These are phyloP conservation scores for Seriola rivoliana DNA, from an alignment of 2,113 vertebrate species.

Conservation along the genomic window DNA sequence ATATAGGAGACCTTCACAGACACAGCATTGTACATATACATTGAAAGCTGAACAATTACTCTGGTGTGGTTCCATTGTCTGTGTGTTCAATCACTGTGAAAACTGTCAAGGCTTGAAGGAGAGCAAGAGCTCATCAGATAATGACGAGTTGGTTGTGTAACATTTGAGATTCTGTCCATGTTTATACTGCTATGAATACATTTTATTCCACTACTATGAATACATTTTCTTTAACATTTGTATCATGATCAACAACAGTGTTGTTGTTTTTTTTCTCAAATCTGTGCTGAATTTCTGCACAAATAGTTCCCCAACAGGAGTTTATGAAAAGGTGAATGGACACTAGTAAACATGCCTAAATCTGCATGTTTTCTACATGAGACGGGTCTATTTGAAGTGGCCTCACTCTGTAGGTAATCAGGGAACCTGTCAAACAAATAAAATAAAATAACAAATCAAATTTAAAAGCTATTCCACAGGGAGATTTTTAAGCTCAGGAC, in stretches of 20 bases:
- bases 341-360: background rate
- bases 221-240: background rate
- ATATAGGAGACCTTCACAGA: background rate
- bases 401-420: background rate
- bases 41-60: background rate
- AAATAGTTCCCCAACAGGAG: too few relatives aligned
- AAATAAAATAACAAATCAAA: background rate
- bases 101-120: conserved; percentile 2
- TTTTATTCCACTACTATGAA: background rate
- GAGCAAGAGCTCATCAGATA: background rate
- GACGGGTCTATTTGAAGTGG: too few relatives aligned
- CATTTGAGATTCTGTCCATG: background rate
- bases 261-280: too few relatives aligned
- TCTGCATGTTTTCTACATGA: background rate
- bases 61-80: background rate
- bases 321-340: background rate
- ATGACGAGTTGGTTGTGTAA: background rate
- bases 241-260: background rate
- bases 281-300: too few relatives aligned
- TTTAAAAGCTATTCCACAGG: background rate
- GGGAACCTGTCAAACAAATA: background rate
- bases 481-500: background rate
- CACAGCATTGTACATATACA: background rate
- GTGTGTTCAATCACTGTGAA: background rate
- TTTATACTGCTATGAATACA: too few relatives aligned